Percentiles rank a stretch among this genome's conserved stretches.
Evolutionary conservation across 1,140 invertebrate species (phyloP).

Genomic region (Pachypsylla venusta): DNA sequence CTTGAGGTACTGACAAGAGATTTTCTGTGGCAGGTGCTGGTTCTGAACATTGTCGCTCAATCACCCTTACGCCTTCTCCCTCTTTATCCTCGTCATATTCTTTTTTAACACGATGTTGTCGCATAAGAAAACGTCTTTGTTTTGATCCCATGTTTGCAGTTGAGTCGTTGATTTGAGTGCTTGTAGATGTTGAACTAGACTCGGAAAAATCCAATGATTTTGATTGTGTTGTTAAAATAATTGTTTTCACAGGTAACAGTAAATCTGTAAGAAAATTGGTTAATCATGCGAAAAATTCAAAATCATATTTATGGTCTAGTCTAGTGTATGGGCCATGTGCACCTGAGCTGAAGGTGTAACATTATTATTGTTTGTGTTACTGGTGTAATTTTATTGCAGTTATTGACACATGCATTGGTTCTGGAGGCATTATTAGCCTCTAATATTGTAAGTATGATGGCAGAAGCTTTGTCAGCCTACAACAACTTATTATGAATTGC

Average conservation of each 20-base stretch:
- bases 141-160: constrained; percentile 36
- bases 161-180: not conserved
- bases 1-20: constrained; percentile 40
- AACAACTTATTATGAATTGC: too few species aligned
- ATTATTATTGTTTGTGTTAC: too few species aligned
- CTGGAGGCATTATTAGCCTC: too few species aligned
- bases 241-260: not conserved
- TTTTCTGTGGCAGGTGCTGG: constrained; percentile 35
- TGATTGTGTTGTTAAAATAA: not conserved
- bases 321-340: too few species aligned
- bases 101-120: constrained; percentile 48
- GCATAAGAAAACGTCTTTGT: constrained; percentile 41
- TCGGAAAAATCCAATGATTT: not conserved
- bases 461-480: too few species aligned
- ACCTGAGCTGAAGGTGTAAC: too few species aligned
- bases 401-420: too few species aligned
- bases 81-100: constrained; percentile 34
- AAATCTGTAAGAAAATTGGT: too few species aligned
- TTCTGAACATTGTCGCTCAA: constrained; percentile 38
- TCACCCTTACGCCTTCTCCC: constrained; percentile 21
- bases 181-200: not conserved
- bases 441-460: too few species aligned
- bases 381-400: too few species aligned
- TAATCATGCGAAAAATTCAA: too few species aligned
- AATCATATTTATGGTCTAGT: too few species aligned